Conservation (phyloP, 2,888 invertebrate genomes). For the Pseudeuparius sepicola region DNA sequence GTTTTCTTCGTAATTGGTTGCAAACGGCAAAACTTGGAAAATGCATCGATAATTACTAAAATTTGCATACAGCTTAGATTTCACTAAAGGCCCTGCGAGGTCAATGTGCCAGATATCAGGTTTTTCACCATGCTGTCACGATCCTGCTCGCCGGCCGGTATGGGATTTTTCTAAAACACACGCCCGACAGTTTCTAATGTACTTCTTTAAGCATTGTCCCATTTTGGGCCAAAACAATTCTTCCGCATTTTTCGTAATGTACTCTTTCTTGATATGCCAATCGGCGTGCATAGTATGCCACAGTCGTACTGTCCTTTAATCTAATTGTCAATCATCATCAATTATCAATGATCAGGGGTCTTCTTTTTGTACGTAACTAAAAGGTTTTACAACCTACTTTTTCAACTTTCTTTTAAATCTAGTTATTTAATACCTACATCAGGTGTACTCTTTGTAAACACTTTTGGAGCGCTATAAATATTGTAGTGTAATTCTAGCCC, state of each 20-base stretch:
- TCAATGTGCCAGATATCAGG: no score
- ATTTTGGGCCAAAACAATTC: constrained; percentile 13
- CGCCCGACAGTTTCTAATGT: constrained; percentile 7
- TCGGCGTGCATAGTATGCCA: constrained; percentile 17
- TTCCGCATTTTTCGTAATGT: no score
- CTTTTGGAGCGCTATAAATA: no score
- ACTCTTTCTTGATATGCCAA: constrained; percentile 16
- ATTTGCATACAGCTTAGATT: no score
- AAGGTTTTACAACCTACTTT: no score
- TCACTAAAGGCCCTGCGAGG: no score
- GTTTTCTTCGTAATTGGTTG: constrained; percentile 17
- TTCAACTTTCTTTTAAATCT: constrained; percentile 1
- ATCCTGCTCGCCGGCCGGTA: no score
- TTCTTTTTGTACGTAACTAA: no score
- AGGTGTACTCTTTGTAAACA: no score
- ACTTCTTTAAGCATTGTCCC: constrained; percentile 9
- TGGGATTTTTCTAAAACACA: constrained; percentile 8
- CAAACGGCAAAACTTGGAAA: constrained; percentile 19
- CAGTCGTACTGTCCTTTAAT: constrained; percentile 15
- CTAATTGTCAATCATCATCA: constrained; percentile 16
- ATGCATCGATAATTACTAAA: constrained; percentile 21
- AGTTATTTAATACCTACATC: constrained; percentile 5
- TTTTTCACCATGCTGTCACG: no score
- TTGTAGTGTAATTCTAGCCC: no score
- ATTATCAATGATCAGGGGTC: constrained; percentile 14